Conservation (phyloP, 2,113 vertebrate genomes). For the Saccopteryx leptura region DNA sequence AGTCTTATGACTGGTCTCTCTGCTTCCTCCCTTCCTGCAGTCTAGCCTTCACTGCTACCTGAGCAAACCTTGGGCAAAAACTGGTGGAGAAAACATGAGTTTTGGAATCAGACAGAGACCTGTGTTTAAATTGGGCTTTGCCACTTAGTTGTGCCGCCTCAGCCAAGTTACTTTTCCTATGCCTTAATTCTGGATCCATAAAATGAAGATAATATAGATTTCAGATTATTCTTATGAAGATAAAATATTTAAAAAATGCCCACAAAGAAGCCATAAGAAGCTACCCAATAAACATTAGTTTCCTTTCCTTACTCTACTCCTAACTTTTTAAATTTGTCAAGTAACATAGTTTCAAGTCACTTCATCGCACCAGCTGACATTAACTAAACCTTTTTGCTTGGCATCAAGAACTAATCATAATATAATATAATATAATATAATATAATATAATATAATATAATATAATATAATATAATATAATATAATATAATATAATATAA, state of each 20-base stretch:
- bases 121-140: not conserved
- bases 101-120: not conserved
- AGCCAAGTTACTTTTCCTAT: not conserved
- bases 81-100: not conserved
- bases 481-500: not conserved
- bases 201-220: not conserved
- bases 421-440: not conserved
- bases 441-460: too few species aligned
- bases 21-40: not conserved
- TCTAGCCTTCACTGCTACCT: not conserved
- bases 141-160: not conserved
- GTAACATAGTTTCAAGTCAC: slow-evolving; percentile 5
- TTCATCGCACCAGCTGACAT: not conserved
- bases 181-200: not conserved
- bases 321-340: slow-evolving; percentile 4
- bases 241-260: not conserved
- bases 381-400: not conserved
- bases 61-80: not conserved
- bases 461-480: not conserved
- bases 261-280: not conserved
- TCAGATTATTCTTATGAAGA: not conserved
- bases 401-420: not conserved
- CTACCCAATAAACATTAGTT: not conserved
- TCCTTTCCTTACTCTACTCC: not conserved
- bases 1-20: not conserved